Evolutionary conservation across 1,140 invertebrate species (phyloP), one percentile per base, ranked within the genome.

Genomic region (Drosophila kanapiae): DNA sequence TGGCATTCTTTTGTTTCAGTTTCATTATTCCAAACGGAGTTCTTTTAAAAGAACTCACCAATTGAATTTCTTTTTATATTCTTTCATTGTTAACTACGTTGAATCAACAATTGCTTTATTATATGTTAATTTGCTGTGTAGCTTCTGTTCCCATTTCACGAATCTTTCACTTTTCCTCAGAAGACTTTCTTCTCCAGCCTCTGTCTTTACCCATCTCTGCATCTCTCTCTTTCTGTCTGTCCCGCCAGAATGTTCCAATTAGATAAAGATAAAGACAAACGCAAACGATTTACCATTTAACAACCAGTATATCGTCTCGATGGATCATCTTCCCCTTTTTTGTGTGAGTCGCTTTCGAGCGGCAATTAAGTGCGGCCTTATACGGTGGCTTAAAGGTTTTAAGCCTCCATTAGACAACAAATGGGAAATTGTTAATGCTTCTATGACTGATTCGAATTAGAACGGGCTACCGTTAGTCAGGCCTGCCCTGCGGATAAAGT

Each of bases 391-490:
- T 23, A n/a, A n/a, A 8, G 35, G 53, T 56, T 10, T 56, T 35
- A 45, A 53, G 29, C 33, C 29, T 16, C 61, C 53, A 64, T 63
- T 65, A 68, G 42, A 37, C 67, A 68, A 68, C 29, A 40, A 70
- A 38, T 65, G 49, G 54, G 33, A 56, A 57, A 53, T 59, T 38
- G 29, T 60, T 35, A 38, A 43, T 60, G 40, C 33, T 68, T 38
- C 47, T 79, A 45, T 51, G 56, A 69, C 63, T 78, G 71, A 53
- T 84, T 72, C 35, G 43, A 87, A 88, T 78, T 84, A 88, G 84
- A 88, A 88, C 84, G 62, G 58, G 68, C 74, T 88, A 88, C 84
- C 74, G 85, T 90, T 88, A 88, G 76, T 51, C 45, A 49, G 43
- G 33, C 16, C 33, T 45, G 23, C 8, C 63, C 23, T 6, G 51